Evolutionary conservation across 2,113 vertebrate species (phyloP).

Genomic region (Mormyrus iriodes): DNA sequence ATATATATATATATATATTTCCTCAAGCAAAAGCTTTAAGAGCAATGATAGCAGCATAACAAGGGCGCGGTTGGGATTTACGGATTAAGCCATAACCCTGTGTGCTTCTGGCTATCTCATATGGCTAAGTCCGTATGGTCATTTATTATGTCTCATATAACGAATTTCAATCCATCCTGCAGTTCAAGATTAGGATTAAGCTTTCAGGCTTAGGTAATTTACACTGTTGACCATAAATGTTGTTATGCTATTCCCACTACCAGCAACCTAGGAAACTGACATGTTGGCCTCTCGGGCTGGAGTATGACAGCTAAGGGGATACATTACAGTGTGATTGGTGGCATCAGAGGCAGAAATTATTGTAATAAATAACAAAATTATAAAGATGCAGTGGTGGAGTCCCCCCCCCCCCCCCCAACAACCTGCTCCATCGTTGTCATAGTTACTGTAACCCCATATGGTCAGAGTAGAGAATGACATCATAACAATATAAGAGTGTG

Average conservation of each 20-base stretch:
- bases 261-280: background rate
- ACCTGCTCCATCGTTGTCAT: background rate
- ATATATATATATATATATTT: slow-evolving; percentile 33
- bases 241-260: background rate
- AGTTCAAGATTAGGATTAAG: slow-evolving; percentile 5
- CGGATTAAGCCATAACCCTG: slow-evolving; percentile 26
- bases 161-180: background rate
- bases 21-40: slow-evolving; percentile 26
- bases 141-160: background rate
- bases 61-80: slow-evolving; percentile 37
- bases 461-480: background rate
- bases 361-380: background rate
- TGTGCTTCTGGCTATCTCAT: background rate
- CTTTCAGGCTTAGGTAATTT: background rate
- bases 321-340: background rate
- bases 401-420: background rate
- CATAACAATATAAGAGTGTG: background rate
- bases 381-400: background rate
- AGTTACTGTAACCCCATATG: background rate
- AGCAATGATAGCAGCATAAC: slow-evolving; percentile 39
- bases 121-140: background rate
- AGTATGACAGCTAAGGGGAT: background rate
- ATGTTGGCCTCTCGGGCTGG: background rate
- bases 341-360: background rate
- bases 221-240: slow-evolving; percentile 10